Percentiles rank a stretch among this genome's conserved stretches.
phyloP scores from a whole-genome alignment of 2,113 vertebrate species.

The Sinocyclocheilus grahami region DNA sequence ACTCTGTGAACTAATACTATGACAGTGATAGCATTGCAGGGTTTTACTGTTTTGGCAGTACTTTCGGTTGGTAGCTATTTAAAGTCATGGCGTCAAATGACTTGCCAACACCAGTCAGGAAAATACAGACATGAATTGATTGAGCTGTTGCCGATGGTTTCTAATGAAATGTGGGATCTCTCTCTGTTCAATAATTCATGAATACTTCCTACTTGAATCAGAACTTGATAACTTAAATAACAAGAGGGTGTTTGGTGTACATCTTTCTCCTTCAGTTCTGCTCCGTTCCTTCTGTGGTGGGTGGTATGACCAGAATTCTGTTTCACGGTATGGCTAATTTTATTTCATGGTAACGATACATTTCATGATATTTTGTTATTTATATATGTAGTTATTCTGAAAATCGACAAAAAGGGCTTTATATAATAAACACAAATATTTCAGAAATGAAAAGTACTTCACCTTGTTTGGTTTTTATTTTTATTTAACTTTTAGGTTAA shows the following conservation, averaged over 20 bases:
- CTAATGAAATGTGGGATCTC: conserved; percentile 2
- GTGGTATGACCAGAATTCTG: no score
- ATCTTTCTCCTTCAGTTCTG: neutral
- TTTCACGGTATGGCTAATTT: no score
- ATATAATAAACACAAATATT: no score
- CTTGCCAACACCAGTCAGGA: neutral
- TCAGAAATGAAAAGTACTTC: no score
- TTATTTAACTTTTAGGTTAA: no score
- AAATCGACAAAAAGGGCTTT: no score
- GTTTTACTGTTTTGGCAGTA: conserved; percentile 8
- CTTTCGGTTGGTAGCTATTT: neutral
- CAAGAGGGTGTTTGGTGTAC: neutral
- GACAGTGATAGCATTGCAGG: neutral
- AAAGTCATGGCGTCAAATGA: neutral
- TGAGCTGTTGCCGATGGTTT: conserved; percentile 3
- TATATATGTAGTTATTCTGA: no score
- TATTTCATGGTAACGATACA: no score
- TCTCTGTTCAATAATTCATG: neutral
- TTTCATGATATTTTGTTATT: no score
- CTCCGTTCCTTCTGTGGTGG: neutral
- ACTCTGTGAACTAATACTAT: neutral
- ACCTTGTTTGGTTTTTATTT: no score
- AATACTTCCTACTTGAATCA: neutral
- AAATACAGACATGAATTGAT: conserved; percentile 4
- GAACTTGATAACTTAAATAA: neutral